Base-by-base conservation (phyloP, 2,888 invertebrate genomes). In the Keiferia lycopersicella region DNA sequence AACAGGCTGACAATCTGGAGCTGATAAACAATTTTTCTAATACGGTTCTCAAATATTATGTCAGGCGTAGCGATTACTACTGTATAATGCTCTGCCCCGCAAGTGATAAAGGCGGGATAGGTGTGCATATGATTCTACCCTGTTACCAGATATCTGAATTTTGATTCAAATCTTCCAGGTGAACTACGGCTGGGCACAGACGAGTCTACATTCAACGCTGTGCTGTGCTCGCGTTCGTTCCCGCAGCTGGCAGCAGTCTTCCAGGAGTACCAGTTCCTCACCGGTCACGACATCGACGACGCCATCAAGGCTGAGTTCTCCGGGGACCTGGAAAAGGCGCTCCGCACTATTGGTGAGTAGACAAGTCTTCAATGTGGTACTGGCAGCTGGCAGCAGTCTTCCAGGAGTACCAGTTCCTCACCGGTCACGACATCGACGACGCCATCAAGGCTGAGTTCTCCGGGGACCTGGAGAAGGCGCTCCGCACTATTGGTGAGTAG, bases 291-390 rank as follows among this genome's bases (percentile, higher is more conserved):
- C 59, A 94, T 97, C 72, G 96, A 96, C 68, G 93, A 94, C 74
- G 96, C 96, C 0, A 94, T 97, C 79, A 95, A 95, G 76, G 93
- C 94, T 8, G 97, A 97, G 86, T 97, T 97, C 89, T 96, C 96
- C 2, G 97, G 97, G 0, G 96, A 97, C 76, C 74, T 92, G 61
- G 95, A 96, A 87, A 94, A 95, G 74, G 97, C 96, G 20, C 91
- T 97, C 41, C 86, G 96, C 70, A 96, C 97, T 66, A 96, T 97
- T 38, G 88, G 88, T 88, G 63, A 79, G 34, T 56, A 18, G 16
- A 45, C 39, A 12, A 39, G 39, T 11, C 6, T 39, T 39, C 39
- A 2, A 12, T n/a, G n/a, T n/a, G n/a, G n/a, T n/a, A n/a, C n/a
- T n/a, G 30, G 30, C 2, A 30, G 30, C 6, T 2, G 41, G 41